These are phyloP conservation scores for Monopterus albus DNA, from an alignment of 2,113 vertebrate genomes.

Conservation along the genomic window DNA sequence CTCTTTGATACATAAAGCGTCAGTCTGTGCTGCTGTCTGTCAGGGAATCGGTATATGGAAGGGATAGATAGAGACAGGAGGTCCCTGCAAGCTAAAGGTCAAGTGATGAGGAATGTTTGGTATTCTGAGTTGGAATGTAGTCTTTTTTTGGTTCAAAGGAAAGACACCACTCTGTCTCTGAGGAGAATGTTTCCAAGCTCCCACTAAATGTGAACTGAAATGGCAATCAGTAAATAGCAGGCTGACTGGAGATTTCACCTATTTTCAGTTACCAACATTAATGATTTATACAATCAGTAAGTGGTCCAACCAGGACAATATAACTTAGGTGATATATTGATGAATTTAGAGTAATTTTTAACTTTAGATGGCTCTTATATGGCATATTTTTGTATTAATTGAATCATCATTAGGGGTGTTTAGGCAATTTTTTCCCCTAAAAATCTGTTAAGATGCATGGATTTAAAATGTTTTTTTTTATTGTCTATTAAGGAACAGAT, in stretches of 20 bases:
- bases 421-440: not conserved
- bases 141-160: slow-evolving; percentile 38
- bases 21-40: slow-evolving; percentile 30
- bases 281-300: too few relatives aligned
- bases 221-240: slow-evolving; percentile 51
- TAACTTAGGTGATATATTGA: slow-evolving; percentile 2
- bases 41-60: slow-evolving; percentile 50
- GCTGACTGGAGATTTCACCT: too few relatives aligned
- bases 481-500: not conserved
- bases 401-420: not conserved
- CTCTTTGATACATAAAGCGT: slow-evolving; percentile 42
- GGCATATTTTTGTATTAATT: not conserved
- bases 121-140: slow-evolving; percentile 41
- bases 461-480: slow-evolving; percentile 20
- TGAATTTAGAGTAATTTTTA: slow-evolving; percentile 3
- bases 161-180: slow-evolving; percentile 21
- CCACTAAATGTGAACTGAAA: slow-evolving; percentile 50
- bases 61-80: slow-evolving; percentile 48
- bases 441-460: slow-evolving; percentile 1
- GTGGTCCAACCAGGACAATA: too few relatives aligned
- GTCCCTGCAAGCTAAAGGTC: slow-evolving; percentile 66
- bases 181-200: slow-evolving; percentile 24
- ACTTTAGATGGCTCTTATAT: too few relatives aligned
- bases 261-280: too few relatives aligned
- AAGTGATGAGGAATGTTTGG: slow-evolving; percentile 66